Percentiles rank a stretch among this genome's conserved stretches.
phyloP scores from a whole-genome alignment of 2,888 invertebrate genomes.

The Philaethria dido region DNA sequence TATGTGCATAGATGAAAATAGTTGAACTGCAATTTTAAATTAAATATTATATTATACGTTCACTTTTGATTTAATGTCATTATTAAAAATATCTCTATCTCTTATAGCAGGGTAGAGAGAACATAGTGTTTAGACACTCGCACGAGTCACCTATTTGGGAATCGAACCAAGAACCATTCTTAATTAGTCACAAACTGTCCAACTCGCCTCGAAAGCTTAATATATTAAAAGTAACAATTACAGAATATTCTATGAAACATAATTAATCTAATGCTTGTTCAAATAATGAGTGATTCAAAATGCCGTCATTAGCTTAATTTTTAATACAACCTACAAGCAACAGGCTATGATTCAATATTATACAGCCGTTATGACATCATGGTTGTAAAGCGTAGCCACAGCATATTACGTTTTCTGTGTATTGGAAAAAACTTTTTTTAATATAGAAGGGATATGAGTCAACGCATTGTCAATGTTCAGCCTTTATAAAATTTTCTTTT shows the following conservation, averaged over 20 bases:
- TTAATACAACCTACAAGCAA: conserved; percentile 31
- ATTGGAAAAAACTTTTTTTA: conserved; percentile 18
- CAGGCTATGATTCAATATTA: conserved; percentile 49
- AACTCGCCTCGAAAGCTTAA: no score
- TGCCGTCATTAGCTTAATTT: conserved; percentile 29
- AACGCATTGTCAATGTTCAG: conserved; percentile 1
- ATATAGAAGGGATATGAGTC: conserved; percentile 5
- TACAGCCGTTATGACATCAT: conserved; percentile 51
- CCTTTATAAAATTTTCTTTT: conserved; percentile 8
- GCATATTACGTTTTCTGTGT: conserved; percentile 43
- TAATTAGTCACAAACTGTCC: no score
- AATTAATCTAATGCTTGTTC: conserved; percentile 24
- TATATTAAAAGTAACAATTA: background rate
- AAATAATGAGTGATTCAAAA: conserved; percentile 29
- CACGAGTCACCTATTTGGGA: no score
- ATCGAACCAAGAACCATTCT: no score
- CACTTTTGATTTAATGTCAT: background rate
- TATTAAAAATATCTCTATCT: no score
- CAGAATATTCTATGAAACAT: background rate
- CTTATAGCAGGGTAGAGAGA: no score
- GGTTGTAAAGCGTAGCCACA: background rate
- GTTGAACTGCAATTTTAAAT: background rate
- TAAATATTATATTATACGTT: background rate
- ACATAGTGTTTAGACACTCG: no score
- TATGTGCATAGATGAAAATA: background rate